Evolutionary conservation across 2,888 invertebrate genomes (phyloP), one percentile per base, ranked within the genome.

Genomic region (Hemaris fuciformis): DNA sequence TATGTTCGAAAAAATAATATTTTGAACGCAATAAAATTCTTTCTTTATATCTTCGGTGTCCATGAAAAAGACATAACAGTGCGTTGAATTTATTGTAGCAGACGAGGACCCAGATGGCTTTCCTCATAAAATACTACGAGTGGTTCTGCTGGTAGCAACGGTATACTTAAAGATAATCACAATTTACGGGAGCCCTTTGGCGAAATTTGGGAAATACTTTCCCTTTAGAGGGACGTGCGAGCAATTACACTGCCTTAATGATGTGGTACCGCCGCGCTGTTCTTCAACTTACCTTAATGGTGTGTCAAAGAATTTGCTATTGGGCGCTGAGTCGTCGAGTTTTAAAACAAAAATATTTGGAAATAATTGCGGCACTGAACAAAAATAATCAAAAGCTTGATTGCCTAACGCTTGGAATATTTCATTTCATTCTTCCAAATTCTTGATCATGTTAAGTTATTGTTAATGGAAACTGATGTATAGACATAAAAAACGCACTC

Each of bases 161-260:
- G 78, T 83, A 79, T 89, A 89, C 90, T 91, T 87, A 88, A 88
- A 90, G 89, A 89, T 92, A 91, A 92, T 91, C 89, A 89, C 87
- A 89, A 92, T 91, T 92, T 92, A 91, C 91, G 83, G 84, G 79
- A 77, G 81, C 82, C 86, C 81, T 84, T 83, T 79, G 74, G 72
- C 71, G 70, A 77, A 83, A 80, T 84, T 88, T 80, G 76, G 79
- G 79, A 77, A 84, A 85, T 81, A 83, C 79, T 85, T 85, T 84
- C 77, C 81, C 80, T 81, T 80, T 77, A 76, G 73, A 65, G 73
- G 72, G 79, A 83, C 84, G 84, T 83, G 84, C 69, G 75, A 82
- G 84, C 84, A 89, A 88, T 90, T 88, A 88, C 81, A 73, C 71
- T 70, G 74, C 71, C 79, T 77, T 87, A 86, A 88, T 88, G 87